Base-by-base conservation (phyloP, 2,797 vertebrate species). In the Mycteria americana region DNA sequence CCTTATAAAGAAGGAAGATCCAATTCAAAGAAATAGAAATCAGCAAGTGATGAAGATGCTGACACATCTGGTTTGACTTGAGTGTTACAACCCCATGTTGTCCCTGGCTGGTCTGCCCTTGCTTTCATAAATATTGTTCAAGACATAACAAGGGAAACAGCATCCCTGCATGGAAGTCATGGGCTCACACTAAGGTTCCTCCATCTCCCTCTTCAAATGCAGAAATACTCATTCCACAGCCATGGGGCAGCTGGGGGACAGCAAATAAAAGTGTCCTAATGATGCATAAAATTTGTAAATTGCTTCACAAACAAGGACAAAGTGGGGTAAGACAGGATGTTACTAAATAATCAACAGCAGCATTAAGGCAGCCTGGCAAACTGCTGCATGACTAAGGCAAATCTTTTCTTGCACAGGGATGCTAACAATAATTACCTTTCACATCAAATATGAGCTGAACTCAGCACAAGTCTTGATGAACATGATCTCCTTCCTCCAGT, bases 271-370 rank as follows among this genome's bases (percentile, higher is more conserved):
- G 12, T 8, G 25, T 31, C 56, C 48, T 46, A 69, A 69, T 0
- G 3, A 43, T 23, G 56, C 33, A 63, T 4, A 50, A 57, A 86
- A 86, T 43, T 13, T 8, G 54, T 85, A 35, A 76, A 88, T 51
- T 69, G 41, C 78, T 95, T 88, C 72, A 74, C 6, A 1, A 76
- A 39, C 24, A 80, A 83, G 85, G 31, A 67, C 19, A 70, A 74
- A 91, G 51, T 23, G 1, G 37, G 64, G 23, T 51, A 74, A 76
- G 80, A 57, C 28, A 79, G 51, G 46, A 67, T 15, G 8, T 33
- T 37, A 93, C 53, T 59, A 89, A 88, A 83, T 65, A 85, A 89
- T 68, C 69, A 93, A 67, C 60, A 54, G 65, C 35, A 69, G 33
- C 67, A 62, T n/a, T 89, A 87, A 79, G 8, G 39, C 59, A 85